phyloP scores from a whole-genome alignment of 2,113 vertebrate genomes.

The Elgaria multicarinata region DNA sequence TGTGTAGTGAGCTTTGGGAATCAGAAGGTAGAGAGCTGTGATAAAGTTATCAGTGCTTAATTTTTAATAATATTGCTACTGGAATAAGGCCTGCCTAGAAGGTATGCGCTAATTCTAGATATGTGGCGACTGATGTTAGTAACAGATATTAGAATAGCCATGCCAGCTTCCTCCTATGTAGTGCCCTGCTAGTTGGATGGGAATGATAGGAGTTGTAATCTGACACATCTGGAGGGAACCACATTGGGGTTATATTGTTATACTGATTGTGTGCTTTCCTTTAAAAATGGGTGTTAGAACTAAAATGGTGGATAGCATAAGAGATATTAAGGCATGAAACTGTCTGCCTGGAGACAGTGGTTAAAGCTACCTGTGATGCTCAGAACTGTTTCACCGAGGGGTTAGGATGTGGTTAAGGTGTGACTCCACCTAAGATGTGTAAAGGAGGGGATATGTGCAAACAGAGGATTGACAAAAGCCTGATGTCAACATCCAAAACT shows the following conservation, averaged over 20 bases:
- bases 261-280: not conserved
- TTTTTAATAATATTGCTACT: conserved; percentile 12
- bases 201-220: not conserved
- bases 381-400: not conserved
- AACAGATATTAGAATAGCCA: not conserved
- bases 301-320: not conserved
- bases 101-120: not conserved
- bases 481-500: not conserved
- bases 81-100: not conserved
- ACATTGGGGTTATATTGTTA: not conserved
- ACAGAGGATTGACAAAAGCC: not conserved
- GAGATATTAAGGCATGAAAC: not conserved
- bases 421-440: not conserved
- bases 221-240: not conserved
- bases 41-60: not conserved
- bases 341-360: not conserved
- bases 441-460: not conserved
- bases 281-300: not conserved
- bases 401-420: not conserved
- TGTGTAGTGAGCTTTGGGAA: not conserved
- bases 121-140: not conserved
- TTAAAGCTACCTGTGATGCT: not conserved
- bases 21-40: not conserved
- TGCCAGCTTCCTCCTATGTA: not conserved
- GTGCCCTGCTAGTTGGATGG: not conserved